Evolutionary conservation across 2,113 vertebrate species (phyloP).

Genomic region (Cryptomyrus ogoouensis): DNA sequence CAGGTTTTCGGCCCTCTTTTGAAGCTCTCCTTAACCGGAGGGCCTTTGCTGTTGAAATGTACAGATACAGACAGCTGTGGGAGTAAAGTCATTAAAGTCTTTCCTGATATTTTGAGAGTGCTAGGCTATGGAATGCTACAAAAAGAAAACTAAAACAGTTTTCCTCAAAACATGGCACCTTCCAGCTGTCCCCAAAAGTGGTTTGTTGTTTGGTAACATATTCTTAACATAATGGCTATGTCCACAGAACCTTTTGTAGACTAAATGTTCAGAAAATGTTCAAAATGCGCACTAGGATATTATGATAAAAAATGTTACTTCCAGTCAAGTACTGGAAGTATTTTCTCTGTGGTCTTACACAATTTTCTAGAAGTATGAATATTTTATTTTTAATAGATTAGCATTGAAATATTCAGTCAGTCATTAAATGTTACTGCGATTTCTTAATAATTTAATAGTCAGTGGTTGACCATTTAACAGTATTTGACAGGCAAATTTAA

Average conservation of each 20-base stretch:
- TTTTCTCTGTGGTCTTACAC: not conserved
- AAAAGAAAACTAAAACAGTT: not conserved
- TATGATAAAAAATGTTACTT: not conserved
- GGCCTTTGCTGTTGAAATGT: not conserved
- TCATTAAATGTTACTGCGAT: not conserved
- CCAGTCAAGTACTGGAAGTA: not conserved
- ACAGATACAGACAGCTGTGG: not conserved
- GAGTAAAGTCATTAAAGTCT: not conserved
- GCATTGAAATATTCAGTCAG: not conserved
- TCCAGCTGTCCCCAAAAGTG: not conserved
- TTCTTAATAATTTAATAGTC: not conserved
- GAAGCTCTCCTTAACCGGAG: not conserved
- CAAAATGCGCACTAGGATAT: not conserved
- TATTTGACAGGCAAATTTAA: not conserved
- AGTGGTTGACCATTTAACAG: constrained; percentile 2
- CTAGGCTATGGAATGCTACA: not conserved
- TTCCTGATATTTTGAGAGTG: not conserved
- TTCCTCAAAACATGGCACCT: not conserved
- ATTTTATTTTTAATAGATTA: constrained; percentile 6
- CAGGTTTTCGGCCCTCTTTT: not conserved
- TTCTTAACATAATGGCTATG: not conserved
- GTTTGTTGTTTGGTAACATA: not conserved
- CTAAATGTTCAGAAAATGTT: not conserved
- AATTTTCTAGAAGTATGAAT: not conserved
- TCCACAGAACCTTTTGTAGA: not conserved